Evolutionary conservation across 2,888 invertebrate species (phyloP).

Genomic region (Pycnomerus fuliginosus): DNA sequence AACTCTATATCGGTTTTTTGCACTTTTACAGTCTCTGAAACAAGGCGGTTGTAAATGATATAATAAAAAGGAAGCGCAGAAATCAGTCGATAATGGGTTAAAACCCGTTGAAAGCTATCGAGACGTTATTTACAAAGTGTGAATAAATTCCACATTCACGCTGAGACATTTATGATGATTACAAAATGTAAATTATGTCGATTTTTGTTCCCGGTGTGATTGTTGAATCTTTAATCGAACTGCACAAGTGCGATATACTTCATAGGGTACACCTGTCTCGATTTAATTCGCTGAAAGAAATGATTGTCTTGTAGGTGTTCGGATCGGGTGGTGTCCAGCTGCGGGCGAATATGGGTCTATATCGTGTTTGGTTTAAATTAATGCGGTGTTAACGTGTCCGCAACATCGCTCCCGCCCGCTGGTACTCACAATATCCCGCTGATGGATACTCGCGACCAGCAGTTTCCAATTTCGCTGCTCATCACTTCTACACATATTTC

Average conservation of each 20-base stretch:
- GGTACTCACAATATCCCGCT: conserved; percentile 30
- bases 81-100: too few relatives aligned
- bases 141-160: conserved; percentile 15
- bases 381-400: conserved; percentile 42
- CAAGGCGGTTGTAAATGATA: too few relatives aligned
- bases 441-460: conserved; percentile 21
- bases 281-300: too few relatives aligned
- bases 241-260: conserved; percentile 17
- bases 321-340: conserved; percentile 22
- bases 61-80: too few relatives aligned
- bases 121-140: conserved; percentile 15
- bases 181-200: conserved; percentile 23
- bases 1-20: conserved; percentile 17
- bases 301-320: too few relatives aligned
- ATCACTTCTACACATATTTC: too few relatives aligned
- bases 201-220: conserved; percentile 13
- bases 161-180: conserved; percentile 25
- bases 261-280: too few relatives aligned
- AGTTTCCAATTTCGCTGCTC: conserved; percentile 26
- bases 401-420: conserved; percentile 35
- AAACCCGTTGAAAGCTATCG: too few relatives aligned
- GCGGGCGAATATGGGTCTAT: conserved; percentile 35
- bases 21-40: neutral
- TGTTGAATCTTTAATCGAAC: conserved; percentile 18
- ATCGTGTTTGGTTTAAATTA: conserved; percentile 44